Evolutionary conservation across 2,797 vertebrate genomes (phyloP), one percentile per base, ranked within the genome.

Genomic region (Bradypodion ventrale): DNA sequence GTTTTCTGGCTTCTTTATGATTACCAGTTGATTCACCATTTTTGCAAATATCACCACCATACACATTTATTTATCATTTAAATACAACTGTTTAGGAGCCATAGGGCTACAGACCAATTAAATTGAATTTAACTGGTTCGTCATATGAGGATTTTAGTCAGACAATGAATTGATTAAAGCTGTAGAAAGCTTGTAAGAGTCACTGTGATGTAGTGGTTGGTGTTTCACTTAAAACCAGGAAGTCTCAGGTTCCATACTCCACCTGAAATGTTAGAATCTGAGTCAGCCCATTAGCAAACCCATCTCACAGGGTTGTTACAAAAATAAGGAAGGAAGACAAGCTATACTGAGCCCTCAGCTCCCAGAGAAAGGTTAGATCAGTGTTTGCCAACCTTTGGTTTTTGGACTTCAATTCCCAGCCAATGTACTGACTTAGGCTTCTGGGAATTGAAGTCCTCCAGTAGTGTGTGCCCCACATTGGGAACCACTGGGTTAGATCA

Each of bases 1-100:
- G 40, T n/a, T 80, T 37, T 23, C 87, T 91, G 60, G 27, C 65
- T 85, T 74, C 2, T 9, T 91, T 83, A 78, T 32, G 68, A 77
- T 70, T 44, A 70, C 19, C 70, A 46, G 65, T 35, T 75, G 63
- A 16, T 52, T 13, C 82, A 75, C 2, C 59, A 7, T 73, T 78
- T 76, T 12, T 84, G 32, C 42, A 25, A 80, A 73, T 73, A 9
- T 44, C 40, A 2, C 32, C 74, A 52, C 3, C 15, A 15, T 52
- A 3, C 52, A 15, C 52, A 56, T 19, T 56, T 56, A 15, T 56
- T 4, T 21, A 56, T 56, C 12, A 56, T 56, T 56, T 15, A 56
- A 56, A 15, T 15, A 56, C 52, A 52, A 19, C 19, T 23, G 12
- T 46, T 62, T 59, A 9, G 15, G 23, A 56, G 7, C 6, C 1